Evolutionary conservation across 2,797 vertebrate species (phyloP).

Genomic region (Apogon talboti): DNA sequence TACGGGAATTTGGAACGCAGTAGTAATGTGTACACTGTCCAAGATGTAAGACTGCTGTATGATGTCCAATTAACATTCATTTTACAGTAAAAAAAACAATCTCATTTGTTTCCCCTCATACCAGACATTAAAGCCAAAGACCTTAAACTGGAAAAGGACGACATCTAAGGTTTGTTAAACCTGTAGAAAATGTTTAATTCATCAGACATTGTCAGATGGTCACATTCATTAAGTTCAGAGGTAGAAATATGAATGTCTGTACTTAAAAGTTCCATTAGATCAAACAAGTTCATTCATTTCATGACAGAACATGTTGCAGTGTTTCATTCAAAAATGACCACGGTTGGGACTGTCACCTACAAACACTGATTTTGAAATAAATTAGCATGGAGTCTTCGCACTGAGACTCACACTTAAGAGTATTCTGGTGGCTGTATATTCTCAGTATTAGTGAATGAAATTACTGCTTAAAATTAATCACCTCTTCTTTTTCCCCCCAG

Average conservation of each 20-base stretch:
- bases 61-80: not conserved
- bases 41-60: not conserved
- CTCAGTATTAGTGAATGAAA: too few species aligned
- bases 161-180: conserved; percentile 82
- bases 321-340: conserved; percentile 28
- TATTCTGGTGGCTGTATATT: too few species aligned
- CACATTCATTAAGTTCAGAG: conserved; percentile 83
- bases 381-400: too few species aligned
- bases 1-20: too few species aligned
- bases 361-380: not conserved
- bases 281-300: conserved; percentile 58
- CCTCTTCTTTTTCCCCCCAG: not conserved
- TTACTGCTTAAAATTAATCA: too few species aligned
- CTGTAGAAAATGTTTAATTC: conserved; percentile 85
- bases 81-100: not conserved
- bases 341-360: conserved; percentile 6
- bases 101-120: conserved; percentile 20
- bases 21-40: not conserved
- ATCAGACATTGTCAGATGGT: conserved; percentile 78
- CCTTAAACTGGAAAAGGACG: conserved; percentile 75
- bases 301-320: conserved; percentile 57
- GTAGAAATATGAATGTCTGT: conserved; percentile 71
- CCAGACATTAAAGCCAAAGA: conserved; percentile 69
- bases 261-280: conserved; percentile 51
- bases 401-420: too few species aligned